Percentiles rank a stretch among this genome's conserved stretches.
Evolutionary conservation across 2,797 vertebrate species (phyloP).

Genomic region (Spheniscus humboldti): DNA sequence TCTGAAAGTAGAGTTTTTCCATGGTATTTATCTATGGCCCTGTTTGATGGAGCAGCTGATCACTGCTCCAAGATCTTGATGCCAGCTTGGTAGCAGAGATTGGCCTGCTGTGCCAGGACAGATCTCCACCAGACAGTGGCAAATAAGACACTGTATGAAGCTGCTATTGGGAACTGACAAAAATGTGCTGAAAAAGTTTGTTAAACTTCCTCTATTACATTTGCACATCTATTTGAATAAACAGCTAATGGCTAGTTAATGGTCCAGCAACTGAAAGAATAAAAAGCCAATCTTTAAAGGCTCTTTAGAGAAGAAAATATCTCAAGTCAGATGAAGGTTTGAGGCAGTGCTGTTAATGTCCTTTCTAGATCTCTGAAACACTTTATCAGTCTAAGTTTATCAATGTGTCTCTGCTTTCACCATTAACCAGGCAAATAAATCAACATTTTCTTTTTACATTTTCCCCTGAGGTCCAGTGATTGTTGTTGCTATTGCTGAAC

Average conservation of each 20-base stretch:
- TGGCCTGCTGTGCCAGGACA: not conserved
- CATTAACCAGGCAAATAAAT: constrained; percentile 48
- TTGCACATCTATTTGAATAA: not conserved
- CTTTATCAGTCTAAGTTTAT: constrained; percentile 32
- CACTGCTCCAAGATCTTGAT: not conserved
- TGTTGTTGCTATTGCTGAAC: constrained; percentile 17
- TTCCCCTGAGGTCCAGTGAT: constrained; percentile 27
- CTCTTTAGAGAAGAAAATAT: not conserved
- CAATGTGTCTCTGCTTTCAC: constrained; percentile 1
- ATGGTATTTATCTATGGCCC: not conserved
- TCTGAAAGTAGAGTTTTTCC: not conserved
- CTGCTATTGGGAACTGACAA: not conserved
- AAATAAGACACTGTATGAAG: not conserved
- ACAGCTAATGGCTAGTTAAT: not conserved
- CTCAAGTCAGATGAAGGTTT: not conserved
- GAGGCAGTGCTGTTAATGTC: not conserved
- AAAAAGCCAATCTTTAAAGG: not conserved
- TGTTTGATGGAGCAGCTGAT: not conserved
- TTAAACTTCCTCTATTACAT: not conserved
- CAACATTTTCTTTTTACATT: constrained; percentile 26
- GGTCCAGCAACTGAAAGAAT: not conserved
- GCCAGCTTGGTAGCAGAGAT: not conserved
- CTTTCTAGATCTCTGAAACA: constrained; percentile 9
- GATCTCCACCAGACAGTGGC: not conserved
- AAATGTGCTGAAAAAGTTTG: not conserved